phyloP scores from a whole-genome alignment of 2,888 invertebrate species.

The Gastracanthus pulcherrimus region DNA sequence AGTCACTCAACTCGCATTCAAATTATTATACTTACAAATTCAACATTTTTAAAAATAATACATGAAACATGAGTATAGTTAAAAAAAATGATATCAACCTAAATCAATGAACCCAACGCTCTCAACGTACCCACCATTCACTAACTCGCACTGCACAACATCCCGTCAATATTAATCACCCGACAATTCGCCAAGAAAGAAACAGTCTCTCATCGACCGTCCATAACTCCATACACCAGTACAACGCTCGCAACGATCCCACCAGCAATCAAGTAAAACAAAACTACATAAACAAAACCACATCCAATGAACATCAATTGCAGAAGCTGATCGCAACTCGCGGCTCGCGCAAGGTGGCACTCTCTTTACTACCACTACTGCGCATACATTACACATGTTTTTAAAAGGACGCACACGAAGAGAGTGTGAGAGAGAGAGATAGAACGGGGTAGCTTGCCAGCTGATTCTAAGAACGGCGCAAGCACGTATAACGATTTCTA shows the following conservation, averaged over 20 bases:
- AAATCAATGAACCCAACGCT: too few species aligned
- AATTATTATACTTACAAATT: too few species aligned
- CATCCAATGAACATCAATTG: neutral
- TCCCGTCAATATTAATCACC: neutral
- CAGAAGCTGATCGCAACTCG: neutral
- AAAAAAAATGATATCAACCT: neutral
- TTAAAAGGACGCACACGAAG: neutral
- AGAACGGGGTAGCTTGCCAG: neutral
- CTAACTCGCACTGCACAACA: neutral
- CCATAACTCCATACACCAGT: too few species aligned
- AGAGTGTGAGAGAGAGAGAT: too few species aligned
- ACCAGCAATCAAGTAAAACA: neutral
- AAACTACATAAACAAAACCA: neutral
- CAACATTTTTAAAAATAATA: too few species aligned
- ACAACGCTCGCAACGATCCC: too few species aligned
- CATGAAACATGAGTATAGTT: too few species aligned
- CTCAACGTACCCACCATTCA: too few species aligned
- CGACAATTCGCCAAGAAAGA: neutral
- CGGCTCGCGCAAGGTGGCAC: neutral
- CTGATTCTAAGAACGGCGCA: slow-evolving; percentile 25
- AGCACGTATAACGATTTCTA: neutral
- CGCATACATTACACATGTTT: neutral
- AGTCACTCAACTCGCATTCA: too few species aligned
- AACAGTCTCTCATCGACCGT: neutral
- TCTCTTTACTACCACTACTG: neutral